phyloP scores from a whole-genome alignment of 1,140 invertebrate species.

The Battus philenor region DNA sequence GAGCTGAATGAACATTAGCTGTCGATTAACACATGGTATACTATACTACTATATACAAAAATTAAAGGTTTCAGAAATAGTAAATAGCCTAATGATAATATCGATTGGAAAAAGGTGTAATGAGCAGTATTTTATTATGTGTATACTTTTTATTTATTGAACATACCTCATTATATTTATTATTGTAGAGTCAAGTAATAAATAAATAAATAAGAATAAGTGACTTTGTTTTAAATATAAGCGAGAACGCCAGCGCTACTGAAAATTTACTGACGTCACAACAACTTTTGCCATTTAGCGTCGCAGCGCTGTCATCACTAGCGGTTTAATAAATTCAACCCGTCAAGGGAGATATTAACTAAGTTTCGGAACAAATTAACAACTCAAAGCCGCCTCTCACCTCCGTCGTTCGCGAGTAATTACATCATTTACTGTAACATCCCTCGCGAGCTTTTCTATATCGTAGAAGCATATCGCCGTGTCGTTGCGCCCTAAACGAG shows the following conservation, averaged over 20 bases:
- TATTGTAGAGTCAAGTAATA: background rate
- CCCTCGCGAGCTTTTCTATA: slow-evolving; percentile 39
- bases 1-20: too few relatives aligned
- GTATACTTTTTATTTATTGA: background rate
- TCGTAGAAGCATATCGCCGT: slow-evolving; percentile 39
- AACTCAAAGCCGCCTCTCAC: slow-evolving; percentile 55
- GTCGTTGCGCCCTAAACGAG: slow-evolving; percentile 52
- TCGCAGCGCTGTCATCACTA: slow-evolving; percentile 26
- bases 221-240: background rate
- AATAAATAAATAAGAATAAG: background rate
- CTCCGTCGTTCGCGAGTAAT: slow-evolving; percentile 59
- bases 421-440: slow-evolving; percentile 51
- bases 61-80: too few relatives aligned
- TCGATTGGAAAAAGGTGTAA: too few relatives aligned
- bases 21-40: too few relatives aligned
- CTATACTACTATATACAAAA: too few relatives aligned
- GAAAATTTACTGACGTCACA: background rate
- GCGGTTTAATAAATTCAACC: slow-evolving; percentile 67
- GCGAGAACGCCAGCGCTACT: too few relatives aligned
- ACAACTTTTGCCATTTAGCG: background rate
- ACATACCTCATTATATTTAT: background rate
- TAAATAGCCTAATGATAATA: too few relatives aligned
- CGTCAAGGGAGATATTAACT: slow-evolving; percentile 67
- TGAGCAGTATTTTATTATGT: background rate
- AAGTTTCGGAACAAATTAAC: slow-evolving; percentile 70